Percentiles rank a stretch among this genome's conserved stretches.
Evolutionary conservation across 2,888 invertebrate species (phyloP).

Genomic region (Physocephala rufipes): DNA sequence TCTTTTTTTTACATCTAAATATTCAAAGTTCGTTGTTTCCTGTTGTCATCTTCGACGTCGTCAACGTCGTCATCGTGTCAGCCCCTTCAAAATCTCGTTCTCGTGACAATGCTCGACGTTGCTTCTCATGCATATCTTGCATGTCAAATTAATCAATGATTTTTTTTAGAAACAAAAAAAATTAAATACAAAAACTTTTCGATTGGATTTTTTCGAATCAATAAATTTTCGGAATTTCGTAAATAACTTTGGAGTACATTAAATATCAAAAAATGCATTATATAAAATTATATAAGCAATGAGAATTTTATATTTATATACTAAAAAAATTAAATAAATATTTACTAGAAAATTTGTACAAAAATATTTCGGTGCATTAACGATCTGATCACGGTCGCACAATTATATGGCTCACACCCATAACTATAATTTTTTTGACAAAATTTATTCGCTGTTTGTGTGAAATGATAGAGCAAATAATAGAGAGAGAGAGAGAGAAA

Average conservation of each 20-base stretch:
- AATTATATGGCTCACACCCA: too few relatives aligned
- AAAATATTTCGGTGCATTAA: too few relatives aligned
- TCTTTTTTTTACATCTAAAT: not conserved
- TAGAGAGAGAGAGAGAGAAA: not conserved
- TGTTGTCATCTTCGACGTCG: not conserved
- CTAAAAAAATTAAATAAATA: too few relatives aligned
- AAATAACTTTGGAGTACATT: not conserved
- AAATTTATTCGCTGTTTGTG: not conserved
- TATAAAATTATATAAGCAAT: not conserved
- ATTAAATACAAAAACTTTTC: not conserved
- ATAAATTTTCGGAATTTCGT: not conserved
- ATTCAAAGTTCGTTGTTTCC: slow-evolving; percentile 18
- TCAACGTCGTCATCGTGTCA: not conserved
- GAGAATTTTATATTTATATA: too few relatives aligned
- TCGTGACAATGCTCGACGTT: slow-evolving; percentile 12
- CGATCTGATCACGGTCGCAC: too few relatives aligned
- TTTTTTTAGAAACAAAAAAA: not conserved
- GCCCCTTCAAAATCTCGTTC: too few relatives aligned
- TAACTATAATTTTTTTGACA: too few relatives aligned
- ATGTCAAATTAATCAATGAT: slow-evolving; percentile 19
- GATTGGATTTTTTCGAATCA: not conserved
- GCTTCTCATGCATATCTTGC: slow-evolving; percentile 15
- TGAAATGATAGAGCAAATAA: not conserved
- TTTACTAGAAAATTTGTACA: too few relatives aligned
- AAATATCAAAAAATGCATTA: not conserved